Conservation (phyloP, 2,113 vertebrate genomes). For the Phoxinus phoxinus region DNA sequence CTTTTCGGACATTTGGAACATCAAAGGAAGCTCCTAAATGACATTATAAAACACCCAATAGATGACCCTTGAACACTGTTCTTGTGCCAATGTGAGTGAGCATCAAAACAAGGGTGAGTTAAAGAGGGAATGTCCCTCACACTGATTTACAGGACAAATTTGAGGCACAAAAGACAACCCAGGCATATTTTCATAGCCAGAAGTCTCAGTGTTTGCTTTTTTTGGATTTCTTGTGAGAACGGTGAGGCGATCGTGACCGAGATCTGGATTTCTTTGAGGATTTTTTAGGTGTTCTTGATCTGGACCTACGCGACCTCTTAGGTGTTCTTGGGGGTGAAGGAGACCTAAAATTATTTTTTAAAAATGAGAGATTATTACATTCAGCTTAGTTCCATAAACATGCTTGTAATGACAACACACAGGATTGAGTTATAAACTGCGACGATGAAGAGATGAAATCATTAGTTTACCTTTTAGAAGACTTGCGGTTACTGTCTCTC, state of each 20-base stretch:
- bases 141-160: conserved; percentile 39
- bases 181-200: conserved; percentile 16
- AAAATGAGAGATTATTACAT: background rate
- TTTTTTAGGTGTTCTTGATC: conserved; percentile 96
- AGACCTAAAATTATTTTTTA: conserved; percentile 75
- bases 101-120: conserved; percentile 1
- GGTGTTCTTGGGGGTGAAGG: conserved; percentile 95
- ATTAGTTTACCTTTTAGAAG: conserved; percentile 86
- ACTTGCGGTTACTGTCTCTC: conserved; percentile 90
- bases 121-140: conserved; percentile 26
- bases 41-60: conserved; percentile 44
- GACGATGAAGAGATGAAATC: background rate
- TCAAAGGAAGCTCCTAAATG: conserved; percentile 28
- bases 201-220: conserved; percentile 98
- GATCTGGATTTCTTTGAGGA: conserved; percentile 97
- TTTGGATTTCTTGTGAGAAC: conserved; percentile 99
- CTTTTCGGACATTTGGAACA: conserved; percentile 9
- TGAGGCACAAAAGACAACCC: conserved; percentile 38
- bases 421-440: background rate
- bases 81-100: conserved; percentile 33
- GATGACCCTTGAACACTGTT: conserved; percentile 28
- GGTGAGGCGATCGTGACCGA: conserved; percentile 94
- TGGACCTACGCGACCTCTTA: conserved; percentile 91
- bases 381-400: background rate
- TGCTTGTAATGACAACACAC: background rate